Evolutionary conservation across 2,888 invertebrate species (phyloP), one percentile per base, ranked within the genome.

Genomic region (Limnephilus marmoratus): DNA sequence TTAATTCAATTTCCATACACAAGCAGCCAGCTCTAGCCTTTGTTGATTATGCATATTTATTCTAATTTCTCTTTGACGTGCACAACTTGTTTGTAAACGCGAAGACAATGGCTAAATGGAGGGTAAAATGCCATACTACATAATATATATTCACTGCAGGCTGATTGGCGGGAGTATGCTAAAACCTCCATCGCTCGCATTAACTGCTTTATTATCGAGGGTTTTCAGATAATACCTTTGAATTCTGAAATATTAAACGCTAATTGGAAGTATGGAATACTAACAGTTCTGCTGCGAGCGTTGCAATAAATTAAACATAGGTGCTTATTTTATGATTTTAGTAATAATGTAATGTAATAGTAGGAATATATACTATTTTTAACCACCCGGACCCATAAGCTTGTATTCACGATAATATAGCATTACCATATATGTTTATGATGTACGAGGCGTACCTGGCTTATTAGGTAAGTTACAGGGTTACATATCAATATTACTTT

Each of bases 21-120:
- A 90, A 81, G 68, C 68, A 86, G 68, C 34, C 68, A 29, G 53
- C 85, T 45, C 41, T 31, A 68, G 82, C 53, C 45, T 83, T 83
- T 31, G 81, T 82, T 82, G 41, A 90, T 82, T 90, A 90, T 90
- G 90, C 90, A 90, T 49, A 90, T 90, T 90, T 90, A 90, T 90
- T 90, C 53, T 83, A 82, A 49, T 82, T 90, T 90, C 90, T 83
- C 90, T 90, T 90, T 90, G 90, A 90, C 83, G 53, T 53, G 29
- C 82, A 41, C 90, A 90, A 81, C 82, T 49, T 81, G 82, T 82
- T 90, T 82, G 83, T 13, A 82, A 49, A 90, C 29, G 68, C 53
- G 34, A n/a, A 87, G 87, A 87, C 87, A 87, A 87, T 87, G 68
- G 68, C 31, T 68, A 53, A 87, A 31, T 68, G 87, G 37, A 87